Evolutionary conservation across 2,797 vertebrate species (phyloP).

Genomic region (Spondyliosoma cantharus): DNA sequence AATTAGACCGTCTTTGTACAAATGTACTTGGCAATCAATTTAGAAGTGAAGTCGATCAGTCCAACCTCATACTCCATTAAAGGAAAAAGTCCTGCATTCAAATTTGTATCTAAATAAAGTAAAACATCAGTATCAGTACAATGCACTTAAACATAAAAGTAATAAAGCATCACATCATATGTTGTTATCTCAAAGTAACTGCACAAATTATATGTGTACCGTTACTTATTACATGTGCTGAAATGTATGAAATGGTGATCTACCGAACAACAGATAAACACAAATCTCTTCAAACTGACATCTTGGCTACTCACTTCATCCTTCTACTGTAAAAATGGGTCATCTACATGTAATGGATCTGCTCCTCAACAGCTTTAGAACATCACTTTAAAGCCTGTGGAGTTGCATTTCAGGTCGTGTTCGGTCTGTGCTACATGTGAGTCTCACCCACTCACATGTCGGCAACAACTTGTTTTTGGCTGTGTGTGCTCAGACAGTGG

Average conservation of each 20-base stretch:
- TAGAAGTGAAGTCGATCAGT: too few species aligned
- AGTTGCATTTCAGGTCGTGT: slow-evolving; percentile 33
- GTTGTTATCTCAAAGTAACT: background rate
- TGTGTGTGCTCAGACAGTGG: background rate
- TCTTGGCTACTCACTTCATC: too few species aligned
- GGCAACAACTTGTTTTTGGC: slow-evolving; percentile 33
- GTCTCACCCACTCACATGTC: slow-evolving; percentile 33
- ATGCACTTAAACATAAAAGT: background rate
- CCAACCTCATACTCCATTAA: too few species aligned
- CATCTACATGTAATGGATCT: background rate
- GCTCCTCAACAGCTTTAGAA: background rate
- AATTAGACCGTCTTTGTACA: background rate
- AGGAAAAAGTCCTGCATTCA: too few species aligned
- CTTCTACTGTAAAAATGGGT: background rate
- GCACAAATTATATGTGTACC: too few species aligned
- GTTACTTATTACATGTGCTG: background rate
- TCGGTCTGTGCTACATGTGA: slow-evolving; percentile 6
- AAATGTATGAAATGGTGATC: background rate
- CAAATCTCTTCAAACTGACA: background rate
- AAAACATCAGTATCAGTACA: background rate
- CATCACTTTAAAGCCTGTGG: background rate
- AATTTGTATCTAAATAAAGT: background rate
- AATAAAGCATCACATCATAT: background rate
- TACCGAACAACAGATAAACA: background rate
- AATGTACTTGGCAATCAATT: background rate